Evolutionary conservation across 2,113 vertebrate species (phyloP), one percentile per base, ranked within the genome.

Genomic region (Solea solea): DNA sequence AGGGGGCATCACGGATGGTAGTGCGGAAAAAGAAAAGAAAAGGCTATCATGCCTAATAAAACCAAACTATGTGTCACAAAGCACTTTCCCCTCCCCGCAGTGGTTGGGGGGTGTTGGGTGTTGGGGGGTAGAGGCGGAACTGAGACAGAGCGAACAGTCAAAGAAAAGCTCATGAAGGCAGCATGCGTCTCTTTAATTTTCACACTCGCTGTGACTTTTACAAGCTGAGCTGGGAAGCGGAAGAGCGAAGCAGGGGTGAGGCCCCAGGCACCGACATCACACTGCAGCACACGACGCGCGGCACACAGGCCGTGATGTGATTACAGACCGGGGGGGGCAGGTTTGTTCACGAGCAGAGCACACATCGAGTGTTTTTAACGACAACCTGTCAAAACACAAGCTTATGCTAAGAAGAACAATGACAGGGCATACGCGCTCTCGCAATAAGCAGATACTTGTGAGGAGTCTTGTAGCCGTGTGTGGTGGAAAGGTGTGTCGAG

Each of bases 91-190:
- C 45, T 21, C 21, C 5, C 12, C 50, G 27, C 53, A 63, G 64
- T 11, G 39, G 72, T 21, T 21, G 72, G 69, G 34, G 54, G 54
- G 28, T 25, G 27, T 4, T 6, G 28, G 13, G 25, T 2, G 27
- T 3, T 34, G 13, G 58, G 5, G 14, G 8, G 11, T 7, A 9
- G 9, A 16, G 14, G 25, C 0, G 14, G 27, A 25, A 15, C 21
- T 9, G 9, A 58, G n/a, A 48, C 53, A 54, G 48, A 56, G 56
- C 49, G 58, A 53, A 76, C 52, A 74, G 53, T 62, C 62, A 72
- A 69, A 72, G 81, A 66, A 76, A 76, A 81, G 69, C 85, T 86
- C 72, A 53, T 90, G 90, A 91, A 90, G 80, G 53, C 82, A 88
- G 79, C 78, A 64, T 69, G 77, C 25, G 54, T 79, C 81, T 69